Evolutionary conservation across 2,888 invertebrate species (phyloP), one percentile per base, ranked within the genome.

Genomic region (Resseliella maxima): DNA sequence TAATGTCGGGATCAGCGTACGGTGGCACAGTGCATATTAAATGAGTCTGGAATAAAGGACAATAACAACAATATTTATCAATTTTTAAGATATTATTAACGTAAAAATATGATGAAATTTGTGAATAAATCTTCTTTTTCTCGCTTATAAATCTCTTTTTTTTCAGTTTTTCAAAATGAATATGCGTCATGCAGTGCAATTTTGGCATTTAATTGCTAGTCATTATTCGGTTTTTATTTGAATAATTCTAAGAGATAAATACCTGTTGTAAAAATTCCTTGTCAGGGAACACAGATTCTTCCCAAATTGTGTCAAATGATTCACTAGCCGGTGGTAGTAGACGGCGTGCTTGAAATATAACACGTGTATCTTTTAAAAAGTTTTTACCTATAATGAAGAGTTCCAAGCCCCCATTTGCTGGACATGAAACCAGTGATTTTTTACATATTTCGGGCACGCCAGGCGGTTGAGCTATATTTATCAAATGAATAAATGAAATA

Each of bases 361-460:
- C 95, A 88, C 95, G 93, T 8, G 97, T 96, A 91, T 97, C 97
- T 92, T 97, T 97, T 85, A 97, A 93, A 91, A 97, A 97, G 91
- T 97, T 97, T 92, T 97, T 97, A 50, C 97, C 97, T 87, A 97
- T 93, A 81, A 97, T 94, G 91, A 97, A 97, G 86, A 97, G 92
- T 90, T 97, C 97, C 87, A 95, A 91, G 0, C 97, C 97, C 10
- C 97, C 97, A 86, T 93, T 93, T 3, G 95, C 95, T 10, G 95
- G 95, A 89, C 95, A 95, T 36, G 96, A 95, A 38, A 94, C 94
- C 15, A 97, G 90, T 0, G 97, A 97, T 90, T 97, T 97, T 90
- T 97, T 96, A 89, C 96, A 96, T 88, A 97, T 97, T 92, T 97
- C 97, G 21, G 97, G 97, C 86, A 97, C 94, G 86, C 97, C 97